Conservation (phyloP, 1,140 invertebrate genomes). For the Lethrus apterus region DNA sequence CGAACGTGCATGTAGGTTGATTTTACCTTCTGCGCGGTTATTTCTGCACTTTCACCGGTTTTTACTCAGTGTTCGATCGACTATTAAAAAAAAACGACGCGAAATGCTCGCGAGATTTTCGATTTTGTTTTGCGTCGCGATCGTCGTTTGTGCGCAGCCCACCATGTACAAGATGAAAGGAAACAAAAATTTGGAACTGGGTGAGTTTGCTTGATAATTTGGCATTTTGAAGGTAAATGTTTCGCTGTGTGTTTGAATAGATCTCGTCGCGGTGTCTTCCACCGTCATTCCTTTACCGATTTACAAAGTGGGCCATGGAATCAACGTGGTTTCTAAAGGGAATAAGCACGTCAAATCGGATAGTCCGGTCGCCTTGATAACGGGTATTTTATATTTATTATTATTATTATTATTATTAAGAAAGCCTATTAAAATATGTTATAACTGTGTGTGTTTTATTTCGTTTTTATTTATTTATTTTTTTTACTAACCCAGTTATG, state of each 20-base stretch:
- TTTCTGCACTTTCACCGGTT: background rate
- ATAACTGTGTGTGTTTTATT: too few species aligned
- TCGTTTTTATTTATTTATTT: too few species aligned
- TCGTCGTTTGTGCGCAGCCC: constrained; percentile 9
- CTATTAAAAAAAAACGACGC: constrained; percentile 3
- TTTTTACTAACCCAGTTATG: too few species aligned
- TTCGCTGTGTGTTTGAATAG: constrained; percentile 31
- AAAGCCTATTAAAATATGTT: too few species aligned
- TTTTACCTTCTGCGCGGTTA: too few species aligned
- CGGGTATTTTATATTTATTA: constrained; percentile 22
- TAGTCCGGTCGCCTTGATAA: constrained; percentile 30
- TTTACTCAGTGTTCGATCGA: background rate
- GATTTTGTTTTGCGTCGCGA: background rate
- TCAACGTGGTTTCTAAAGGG: constrained; percentile 25
- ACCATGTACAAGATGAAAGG: constrained; percentile 34
- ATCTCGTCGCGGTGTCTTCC: constrained; percentile 55
- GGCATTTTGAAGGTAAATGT: background rate
- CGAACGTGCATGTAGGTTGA: constrained; percentile 10
- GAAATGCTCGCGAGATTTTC: background rate
- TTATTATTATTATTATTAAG: too few species aligned
- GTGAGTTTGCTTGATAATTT: constrained; percentile 18
- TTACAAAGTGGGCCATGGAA: constrained; percentile 46
- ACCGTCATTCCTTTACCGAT: constrained; percentile 55
- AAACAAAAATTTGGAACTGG: constrained; percentile 31
- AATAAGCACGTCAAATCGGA: constrained; percentile 25